Base-by-base conservation (phyloP, 64 coral and sea anemone species). In the Montipora cactus region DNA sequence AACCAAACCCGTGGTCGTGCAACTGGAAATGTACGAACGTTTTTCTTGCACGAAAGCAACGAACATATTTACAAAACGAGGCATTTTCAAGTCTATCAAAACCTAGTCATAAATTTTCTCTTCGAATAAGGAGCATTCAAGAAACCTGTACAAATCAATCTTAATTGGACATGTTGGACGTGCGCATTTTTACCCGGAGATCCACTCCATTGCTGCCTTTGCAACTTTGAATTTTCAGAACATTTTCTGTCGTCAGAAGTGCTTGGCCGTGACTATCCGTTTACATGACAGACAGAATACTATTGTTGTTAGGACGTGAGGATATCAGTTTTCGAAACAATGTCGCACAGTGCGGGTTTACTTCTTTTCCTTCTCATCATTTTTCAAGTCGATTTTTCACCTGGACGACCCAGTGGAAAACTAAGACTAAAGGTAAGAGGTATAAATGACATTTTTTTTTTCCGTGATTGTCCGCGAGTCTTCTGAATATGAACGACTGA, bases 391-490 rank as follows among this genome's bases (percentile, higher is more conserved):
- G 18, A 72, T 10, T 21, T 49, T 71, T 71, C 82, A 49, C 10
- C 50, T 50, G 82, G 82, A 21, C 68, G 67, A 46, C 82, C 82
- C 8, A 72, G 82, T n/a, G 59, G 82, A 50, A 85, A 70, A 66
- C 19, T 71, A 4, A 21, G 82, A 71, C 7, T 49, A 37, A 82
- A 82, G 80, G 80, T 82, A 62, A 82, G 80, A 13, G 55, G n/a
- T 13, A 16, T 37, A 37, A 2, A 37, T 37, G 37, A 37, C 28
- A 37, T 37, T 37, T 37, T 37, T 28, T 28, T 37, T 37, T 37
- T 37, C 37, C 37, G 37, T 37, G 53, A 11, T 8, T 57, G 53
- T 0, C 11, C 53, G 37, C 37, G 37, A 37, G 37, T 7, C 0
- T 4, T 64, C 61, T 7, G 61, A 64, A 64, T 4, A 64, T 12